phyloP scores from a whole-genome alignment of 1,140 invertebrate species.

The Drosophila erecta region DNA sequence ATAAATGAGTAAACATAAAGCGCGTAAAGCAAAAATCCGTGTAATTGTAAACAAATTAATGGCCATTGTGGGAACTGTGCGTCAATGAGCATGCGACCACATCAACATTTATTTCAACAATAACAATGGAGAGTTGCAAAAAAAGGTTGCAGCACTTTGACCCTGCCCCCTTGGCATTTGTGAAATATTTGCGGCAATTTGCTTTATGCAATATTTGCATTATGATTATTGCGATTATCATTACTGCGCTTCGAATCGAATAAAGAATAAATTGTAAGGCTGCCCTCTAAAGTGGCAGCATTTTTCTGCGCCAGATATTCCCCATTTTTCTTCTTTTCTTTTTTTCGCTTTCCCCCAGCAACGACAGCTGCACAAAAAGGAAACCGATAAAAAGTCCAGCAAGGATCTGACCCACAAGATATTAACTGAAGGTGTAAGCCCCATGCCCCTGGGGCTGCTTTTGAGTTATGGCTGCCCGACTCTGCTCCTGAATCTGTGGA shows the following conservation, averaged over 20 bases:
- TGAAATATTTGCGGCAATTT: conserved; percentile 59
- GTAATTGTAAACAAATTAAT: conserved; percentile 66
- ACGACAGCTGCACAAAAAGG: conserved; percentile 15
- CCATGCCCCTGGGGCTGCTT: background rate
- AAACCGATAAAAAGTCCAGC: conserved; percentile 7
- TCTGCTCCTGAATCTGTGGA: background rate
- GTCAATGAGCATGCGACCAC: conserved; percentile 59
- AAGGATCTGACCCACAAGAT: conserved; percentile 40
- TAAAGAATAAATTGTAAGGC: conserved; percentile 51
- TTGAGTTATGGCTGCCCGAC: conserved; percentile 32
- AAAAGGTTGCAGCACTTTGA: background rate
- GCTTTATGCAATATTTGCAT: conserved; percentile 55
- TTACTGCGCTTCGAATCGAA: conserved; percentile 46
- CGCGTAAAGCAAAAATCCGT: conserved; percentile 53
- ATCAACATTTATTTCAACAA: conserved; percentile 33
- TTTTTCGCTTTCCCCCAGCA: background rate
- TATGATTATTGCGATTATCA: conserved; percentile 57
- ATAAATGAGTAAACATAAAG: conserved; percentile 22
- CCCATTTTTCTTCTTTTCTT: background rate
- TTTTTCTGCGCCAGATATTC: conserved; percentile 5
- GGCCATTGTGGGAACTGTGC: conserved; percentile 52
- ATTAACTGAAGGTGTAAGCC: conserved; percentile 30
- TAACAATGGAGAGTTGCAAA: conserved; percentile 2
- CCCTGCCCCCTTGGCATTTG: conserved; percentile 21
- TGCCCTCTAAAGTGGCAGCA: conserved; percentile 16